Conservation (phyloP, 2,113 vertebrate genomes). For the Cavia aperea region DNA sequence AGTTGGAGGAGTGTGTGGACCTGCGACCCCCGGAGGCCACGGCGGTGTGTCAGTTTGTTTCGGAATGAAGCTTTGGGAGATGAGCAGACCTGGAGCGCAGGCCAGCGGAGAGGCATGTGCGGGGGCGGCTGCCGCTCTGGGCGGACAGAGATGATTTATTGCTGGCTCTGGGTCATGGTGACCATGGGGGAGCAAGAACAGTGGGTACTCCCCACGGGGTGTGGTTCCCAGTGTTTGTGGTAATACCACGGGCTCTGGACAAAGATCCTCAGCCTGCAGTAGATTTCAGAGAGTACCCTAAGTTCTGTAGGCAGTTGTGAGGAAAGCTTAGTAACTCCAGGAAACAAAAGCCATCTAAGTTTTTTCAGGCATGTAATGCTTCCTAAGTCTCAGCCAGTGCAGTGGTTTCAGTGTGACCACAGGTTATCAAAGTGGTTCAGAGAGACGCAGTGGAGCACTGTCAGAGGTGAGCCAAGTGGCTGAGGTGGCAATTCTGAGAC, state of each 20-base stretch:
- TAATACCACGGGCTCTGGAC: background rate
- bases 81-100: background rate
- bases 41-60: background rate
- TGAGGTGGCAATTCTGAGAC: background rate
- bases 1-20: background rate
- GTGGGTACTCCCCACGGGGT: fast-evolving
- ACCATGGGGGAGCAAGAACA: background rate
- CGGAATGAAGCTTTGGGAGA: background rate
- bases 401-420: background rate
- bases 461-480: background rate
- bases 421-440: background rate
- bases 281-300: background rate
- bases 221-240: background rate
- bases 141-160: background rate
- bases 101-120: background rate
- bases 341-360: background rate
- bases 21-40: background rate
- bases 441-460: background rate
- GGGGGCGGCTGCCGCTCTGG: background rate
- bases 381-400: background rate
- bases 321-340: background rate
- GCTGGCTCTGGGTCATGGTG: background rate
- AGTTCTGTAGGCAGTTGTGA: background rate
- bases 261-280: background rate
- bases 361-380: background rate